Conservation (phyloP, 2,797 vertebrate genomes). For the Hippopotamyrus pictus region DNA sequence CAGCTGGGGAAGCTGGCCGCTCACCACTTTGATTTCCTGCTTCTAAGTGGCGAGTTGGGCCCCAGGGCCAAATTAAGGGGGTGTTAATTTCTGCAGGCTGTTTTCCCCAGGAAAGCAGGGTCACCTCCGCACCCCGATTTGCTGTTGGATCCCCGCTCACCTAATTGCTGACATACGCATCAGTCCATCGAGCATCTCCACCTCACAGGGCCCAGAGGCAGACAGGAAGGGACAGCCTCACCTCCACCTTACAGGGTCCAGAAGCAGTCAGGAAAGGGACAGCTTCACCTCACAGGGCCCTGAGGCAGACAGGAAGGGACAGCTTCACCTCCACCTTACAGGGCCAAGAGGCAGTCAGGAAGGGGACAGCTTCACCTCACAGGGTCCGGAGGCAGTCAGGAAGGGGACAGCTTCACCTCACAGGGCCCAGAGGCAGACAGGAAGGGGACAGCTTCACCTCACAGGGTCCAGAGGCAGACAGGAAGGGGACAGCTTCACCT, state of each 20-base stretch:
- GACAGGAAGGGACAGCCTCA: background rate
- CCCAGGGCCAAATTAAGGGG: constrained; percentile 60
- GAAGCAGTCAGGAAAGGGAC: background rate
- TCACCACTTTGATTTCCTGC: constrained; percentile 82
- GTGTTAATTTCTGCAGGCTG: constrained; percentile 72
- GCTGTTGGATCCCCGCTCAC: constrained; percentile 35
- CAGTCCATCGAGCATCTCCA: background rate
- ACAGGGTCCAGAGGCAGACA: background rate
- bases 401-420: too few relatives aligned
- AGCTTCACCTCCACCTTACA: background rate
- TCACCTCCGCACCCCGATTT: constrained; percentile 48
- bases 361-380: background rate
- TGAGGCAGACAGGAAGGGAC: background rate
- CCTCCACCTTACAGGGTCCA: background rate
- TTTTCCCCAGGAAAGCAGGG: constrained; percentile 39
- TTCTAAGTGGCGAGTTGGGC: constrained; percentile 84
- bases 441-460: background rate
- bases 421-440: background rate
- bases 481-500: background rate
- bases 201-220: background rate
- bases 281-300: background rate
- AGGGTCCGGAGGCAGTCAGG: too few relatives aligned
- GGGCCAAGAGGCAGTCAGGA: background rate
- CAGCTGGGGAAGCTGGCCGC: constrained; percentile 75
- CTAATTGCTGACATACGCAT: constrained; percentile 46